Percentiles rank a stretch among this genome's conserved stretches.
These are phyloP conservation scores for Chunga burmeisteri DNA, from an alignment of 2,113 vertebrate species.

Conservation along the genomic window DNA sequence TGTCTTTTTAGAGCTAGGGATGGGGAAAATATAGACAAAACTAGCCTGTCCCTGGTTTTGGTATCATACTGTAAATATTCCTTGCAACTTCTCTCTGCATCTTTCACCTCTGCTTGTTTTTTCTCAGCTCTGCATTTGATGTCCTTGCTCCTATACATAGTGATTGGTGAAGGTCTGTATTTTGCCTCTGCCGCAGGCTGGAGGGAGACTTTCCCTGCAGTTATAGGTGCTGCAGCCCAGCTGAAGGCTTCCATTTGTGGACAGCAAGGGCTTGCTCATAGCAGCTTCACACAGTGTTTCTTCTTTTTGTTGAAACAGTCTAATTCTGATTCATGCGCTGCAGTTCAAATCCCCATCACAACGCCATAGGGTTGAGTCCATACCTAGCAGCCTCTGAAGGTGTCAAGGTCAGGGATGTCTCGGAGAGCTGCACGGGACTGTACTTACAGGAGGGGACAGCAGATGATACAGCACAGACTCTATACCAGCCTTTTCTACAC, in stretches of 20 bases:
- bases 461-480: background rate
- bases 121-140: background rate
- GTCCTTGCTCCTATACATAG: background rate
- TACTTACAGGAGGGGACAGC: background rate
- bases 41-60: background rate
- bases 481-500: background rate
- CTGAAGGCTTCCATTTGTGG: background rate
- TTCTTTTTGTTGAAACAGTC: background rate
- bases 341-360: background rate
- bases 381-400: background rate
- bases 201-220: background rate
- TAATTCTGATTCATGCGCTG: background rate
- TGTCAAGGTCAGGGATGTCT: background rate
- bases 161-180: background rate
- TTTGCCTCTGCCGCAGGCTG: background rate
- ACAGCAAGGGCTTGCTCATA: background rate
- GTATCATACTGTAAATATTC: background rate
- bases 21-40: background rate
- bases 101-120: background rate
- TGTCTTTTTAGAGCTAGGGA: background rate
- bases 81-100: background rate
- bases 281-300: background rate
- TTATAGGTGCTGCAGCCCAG: background rate
- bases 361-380: fast-evolving
- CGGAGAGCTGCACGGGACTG: fast-evolving